Percentiles rank a stretch among this genome's conserved stretches.
Conservation (phyloP, 2,797 vertebrate genomes). For the Falco novaeseelandiae region DNA sequence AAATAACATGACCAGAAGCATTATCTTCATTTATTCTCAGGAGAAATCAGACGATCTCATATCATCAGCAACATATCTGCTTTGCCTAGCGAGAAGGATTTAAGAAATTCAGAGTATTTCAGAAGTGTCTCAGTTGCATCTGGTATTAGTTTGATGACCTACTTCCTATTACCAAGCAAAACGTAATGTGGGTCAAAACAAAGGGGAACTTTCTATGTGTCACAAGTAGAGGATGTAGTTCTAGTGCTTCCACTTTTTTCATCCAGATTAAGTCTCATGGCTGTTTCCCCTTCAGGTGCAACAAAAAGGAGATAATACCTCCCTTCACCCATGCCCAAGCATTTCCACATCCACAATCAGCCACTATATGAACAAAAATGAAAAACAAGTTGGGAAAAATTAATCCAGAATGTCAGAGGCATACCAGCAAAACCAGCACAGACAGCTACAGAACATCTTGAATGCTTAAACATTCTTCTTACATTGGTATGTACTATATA, state of each 20-base stretch:
- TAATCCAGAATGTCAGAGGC: not conserved
- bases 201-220: not conserved
- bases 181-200: not conserved
- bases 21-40: not conserved
- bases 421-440: not conserved
- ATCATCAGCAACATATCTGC: not conserved
- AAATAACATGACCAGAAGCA: not conserved
- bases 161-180: not conserved
- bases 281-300: not conserved
- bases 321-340: not conserved
- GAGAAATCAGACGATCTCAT: not conserved
- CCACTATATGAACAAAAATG: not conserved
- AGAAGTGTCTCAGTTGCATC: not conserved
- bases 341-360: not conserved
- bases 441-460: not conserved
- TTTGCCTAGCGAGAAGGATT: not conserved
- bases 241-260: not conserved
- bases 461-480: conserved; percentile 8
- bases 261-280: not conserved
- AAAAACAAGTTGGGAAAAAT: not conserved
- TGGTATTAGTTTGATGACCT: conserved; percentile 14
- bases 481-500: not conserved
- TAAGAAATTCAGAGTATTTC: conserved; percentile 8
- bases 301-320: not conserved
- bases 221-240: not conserved